These are phyloP conservation scores for Enteromius trimaculatus DNA, from an alignment of 2,797 vertebrate genomes.

Conservation along the genomic window DNA sequence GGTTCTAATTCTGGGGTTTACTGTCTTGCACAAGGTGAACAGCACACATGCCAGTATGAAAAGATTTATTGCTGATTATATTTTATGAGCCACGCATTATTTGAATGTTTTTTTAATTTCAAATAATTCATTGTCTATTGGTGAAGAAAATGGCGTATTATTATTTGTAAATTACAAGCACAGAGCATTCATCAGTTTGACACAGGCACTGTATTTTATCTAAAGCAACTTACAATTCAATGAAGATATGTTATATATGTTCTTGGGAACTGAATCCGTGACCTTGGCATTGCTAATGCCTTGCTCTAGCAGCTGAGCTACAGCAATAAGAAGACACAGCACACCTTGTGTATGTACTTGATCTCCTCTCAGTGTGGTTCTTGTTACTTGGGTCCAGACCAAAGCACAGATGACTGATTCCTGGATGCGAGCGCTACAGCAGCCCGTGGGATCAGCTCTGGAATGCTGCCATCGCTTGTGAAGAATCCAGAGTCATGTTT, in stretches of 20 bases:
- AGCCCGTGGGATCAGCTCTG: conserved; percentile 31
- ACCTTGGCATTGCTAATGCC: background rate
- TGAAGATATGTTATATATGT: background rate
- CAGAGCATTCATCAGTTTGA: background rate
- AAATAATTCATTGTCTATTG: background rate
- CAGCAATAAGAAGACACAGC: conserved; percentile 5
- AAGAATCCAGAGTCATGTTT: conserved; percentile 43
- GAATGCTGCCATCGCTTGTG: conserved; percentile 38
- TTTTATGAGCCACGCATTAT: background rate
- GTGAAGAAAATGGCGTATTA: background rate
- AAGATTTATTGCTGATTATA: conserved; percentile 17
- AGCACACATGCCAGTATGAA: background rate
- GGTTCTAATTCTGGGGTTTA: background rate
- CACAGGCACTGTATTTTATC: background rate
- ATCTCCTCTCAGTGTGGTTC: background rate
- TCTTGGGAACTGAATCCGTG: background rate
- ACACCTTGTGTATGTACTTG: conserved; percentile 3
- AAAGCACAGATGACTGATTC: conserved; percentile 32
- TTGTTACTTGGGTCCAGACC: conserved; percentile 19
- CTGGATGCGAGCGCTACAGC: conserved; percentile 16
- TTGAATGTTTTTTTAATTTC: background rate
- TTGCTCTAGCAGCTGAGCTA: conserved; percentile 9
- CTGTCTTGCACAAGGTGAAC: conserved; percentile 5
- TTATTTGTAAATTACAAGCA: conserved; percentile 4
- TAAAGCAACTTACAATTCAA: background rate